Conservation (phyloP, 2,113 vertebrate genomes). For the Gymnogyps californianus region DNA sequence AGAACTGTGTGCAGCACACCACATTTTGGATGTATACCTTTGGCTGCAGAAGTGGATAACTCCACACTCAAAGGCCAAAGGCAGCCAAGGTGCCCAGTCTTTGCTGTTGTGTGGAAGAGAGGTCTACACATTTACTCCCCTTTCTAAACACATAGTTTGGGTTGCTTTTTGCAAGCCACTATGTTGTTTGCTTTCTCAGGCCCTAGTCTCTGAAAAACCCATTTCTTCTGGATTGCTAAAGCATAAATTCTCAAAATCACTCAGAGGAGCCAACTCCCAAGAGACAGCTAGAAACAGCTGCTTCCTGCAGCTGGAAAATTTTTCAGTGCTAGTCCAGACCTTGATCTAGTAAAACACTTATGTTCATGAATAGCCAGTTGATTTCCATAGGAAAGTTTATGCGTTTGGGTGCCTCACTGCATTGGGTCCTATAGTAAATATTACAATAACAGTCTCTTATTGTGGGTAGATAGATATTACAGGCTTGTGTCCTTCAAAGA, state of each 20-base stretch:
- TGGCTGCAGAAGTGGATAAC: slow-evolving; percentile 42
- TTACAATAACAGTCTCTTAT: neutral
- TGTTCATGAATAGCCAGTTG: neutral
- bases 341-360: neutral
- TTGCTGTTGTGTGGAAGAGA: slow-evolving; percentile 8
- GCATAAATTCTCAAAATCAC: neutral
- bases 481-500: neutral
- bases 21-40: neutral
- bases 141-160: neutral
- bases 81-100: neutral
- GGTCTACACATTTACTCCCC: neutral
- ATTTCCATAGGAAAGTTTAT: neutral
- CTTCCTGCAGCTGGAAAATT: neutral
- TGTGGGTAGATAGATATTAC: neutral
- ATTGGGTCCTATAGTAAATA: neutral
- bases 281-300: neutral
- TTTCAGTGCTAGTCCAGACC: neutral
- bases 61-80: slow-evolving; percentile 35
- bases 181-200: neutral
- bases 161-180: neutral
- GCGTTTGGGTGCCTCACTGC: neutral
- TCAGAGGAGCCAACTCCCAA: neutral
- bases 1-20: neutral
- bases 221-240: neutral
- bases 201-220: neutral